Conservation (phyloP, 2,888 invertebrate genomes). For the Archips xylosteana region DNA sequence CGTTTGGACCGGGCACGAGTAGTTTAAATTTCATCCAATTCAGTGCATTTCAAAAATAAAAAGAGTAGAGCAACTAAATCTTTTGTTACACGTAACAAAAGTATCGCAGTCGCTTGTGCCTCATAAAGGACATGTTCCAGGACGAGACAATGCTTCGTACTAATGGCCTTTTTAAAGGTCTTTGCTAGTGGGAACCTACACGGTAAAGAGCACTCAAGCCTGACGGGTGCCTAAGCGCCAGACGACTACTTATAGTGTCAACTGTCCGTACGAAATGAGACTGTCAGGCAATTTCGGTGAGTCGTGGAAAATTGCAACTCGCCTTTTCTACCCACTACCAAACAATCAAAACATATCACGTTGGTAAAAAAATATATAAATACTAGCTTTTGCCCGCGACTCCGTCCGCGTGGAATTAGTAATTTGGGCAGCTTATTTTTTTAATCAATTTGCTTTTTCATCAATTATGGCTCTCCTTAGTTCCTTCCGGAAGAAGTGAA, state of each 20-base stretch:
- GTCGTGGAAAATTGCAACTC: no score
- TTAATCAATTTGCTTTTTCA: no score
- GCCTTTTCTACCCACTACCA: no score
- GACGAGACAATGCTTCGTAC: slow-evolving; percentile 6
- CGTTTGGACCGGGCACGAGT: no score
- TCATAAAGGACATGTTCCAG: slow-evolving; percentile 9
- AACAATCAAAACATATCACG: no score
- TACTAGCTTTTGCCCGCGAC: no score
- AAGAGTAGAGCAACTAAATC: neutral
- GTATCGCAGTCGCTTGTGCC: slow-evolving; percentile 2
- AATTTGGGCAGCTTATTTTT: no score
- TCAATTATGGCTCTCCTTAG: no score
- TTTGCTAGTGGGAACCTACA: neutral
- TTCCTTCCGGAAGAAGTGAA: no score
- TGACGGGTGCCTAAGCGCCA: neutral
- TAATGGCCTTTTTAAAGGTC: slow-evolving; percentile 25
- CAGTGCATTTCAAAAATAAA: neutral
- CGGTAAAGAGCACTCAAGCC: slow-evolving; percentile 3
- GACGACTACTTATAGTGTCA: neutral
- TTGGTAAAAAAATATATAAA: no score
- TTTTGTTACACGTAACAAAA: slow-evolving; percentile 4
- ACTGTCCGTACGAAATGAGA: neutral
- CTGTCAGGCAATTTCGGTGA: neutral
- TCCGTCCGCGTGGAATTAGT: no score
- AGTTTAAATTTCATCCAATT: neutral